Percentiles rank a stretch among this genome's conserved stretches.
Evolutionary conservation across 2,113 vertebrate genomes (phyloP).

Genomic region (Malurus melanocephalus): DNA sequence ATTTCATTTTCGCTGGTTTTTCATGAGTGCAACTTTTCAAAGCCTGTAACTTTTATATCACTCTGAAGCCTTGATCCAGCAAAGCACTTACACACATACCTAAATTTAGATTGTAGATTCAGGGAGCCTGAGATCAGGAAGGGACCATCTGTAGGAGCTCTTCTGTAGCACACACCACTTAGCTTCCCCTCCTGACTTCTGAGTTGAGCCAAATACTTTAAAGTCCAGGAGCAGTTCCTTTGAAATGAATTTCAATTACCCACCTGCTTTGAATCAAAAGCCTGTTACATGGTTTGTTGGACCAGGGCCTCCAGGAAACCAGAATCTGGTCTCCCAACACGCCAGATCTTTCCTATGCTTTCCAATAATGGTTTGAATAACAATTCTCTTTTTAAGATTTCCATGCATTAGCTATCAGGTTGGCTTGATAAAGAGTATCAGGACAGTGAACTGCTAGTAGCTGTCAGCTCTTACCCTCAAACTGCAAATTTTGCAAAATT

Average conservation of each 20-base stretch:
- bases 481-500: slow-evolving; percentile 4
- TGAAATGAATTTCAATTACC: slow-evolving; percentile 59
- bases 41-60: slow-evolving; percentile 33
- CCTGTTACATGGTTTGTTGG: slow-evolving; percentile 41
- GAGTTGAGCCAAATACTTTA: slow-evolving; percentile 56
- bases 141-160: slow-evolving; percentile 41
- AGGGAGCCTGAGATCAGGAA: slow-evolving; percentile 47
- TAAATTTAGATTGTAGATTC: slow-evolving; percentile 55
- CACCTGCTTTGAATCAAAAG: slow-evolving; percentile 58
- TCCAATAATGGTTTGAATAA: slow-evolving; percentile 6
- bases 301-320: slow-evolving; percentile 43
- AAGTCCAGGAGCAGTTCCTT: slow-evolving; percentile 44
- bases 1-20: slow-evolving; percentile 43
- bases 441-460: background rate
- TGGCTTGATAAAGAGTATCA: background rate
- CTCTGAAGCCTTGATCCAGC: slow-evolving; percentile 36
- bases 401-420: background rate
- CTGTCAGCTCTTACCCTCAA: background rate
- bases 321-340: background rate
- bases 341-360: slow-evolving; percentile 10
- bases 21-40: slow-evolving; percentile 34
- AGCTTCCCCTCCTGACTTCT: slow-evolving; percentile 43
- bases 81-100: slow-evolving; percentile 21
- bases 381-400: background rate
- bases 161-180: slow-evolving; percentile 44